A percentile compares a stretch with the other conserved stretches of the same genome.
phyloP scores from a whole-genome alignment of 2,113 vertebrate genomes.

The Lepus americanus region DNA sequence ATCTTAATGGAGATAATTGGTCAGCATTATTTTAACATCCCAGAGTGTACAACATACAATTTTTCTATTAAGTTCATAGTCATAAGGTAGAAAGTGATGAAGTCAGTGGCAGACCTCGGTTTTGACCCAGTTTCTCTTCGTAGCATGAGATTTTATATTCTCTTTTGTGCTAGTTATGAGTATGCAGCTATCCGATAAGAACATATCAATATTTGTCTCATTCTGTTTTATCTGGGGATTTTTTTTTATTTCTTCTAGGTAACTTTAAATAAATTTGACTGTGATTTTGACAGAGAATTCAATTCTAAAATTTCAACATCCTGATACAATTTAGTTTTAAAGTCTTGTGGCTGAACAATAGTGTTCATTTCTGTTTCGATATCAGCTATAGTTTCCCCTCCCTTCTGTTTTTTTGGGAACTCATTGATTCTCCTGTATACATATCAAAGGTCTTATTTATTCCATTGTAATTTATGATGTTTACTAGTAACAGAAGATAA shows the following conservation, averaged over 20 bases:
- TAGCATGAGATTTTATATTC: conserved; percentile 37
- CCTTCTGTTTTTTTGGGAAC: conserved; percentile 36
- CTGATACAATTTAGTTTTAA: background rate
- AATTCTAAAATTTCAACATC: conserved; percentile 57
- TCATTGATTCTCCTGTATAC: background rate
- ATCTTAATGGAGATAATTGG: background rate
- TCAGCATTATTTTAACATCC: background rate
- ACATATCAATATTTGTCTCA: conserved; percentile 12
- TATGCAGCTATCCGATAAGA: conserved; percentile 40
- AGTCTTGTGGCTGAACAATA: conserved; percentile 18
- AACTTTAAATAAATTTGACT: conserved; percentile 66
- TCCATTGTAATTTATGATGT: conserved; percentile 10
- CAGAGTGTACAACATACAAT: background rate
- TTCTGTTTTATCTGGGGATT: conserved; percentile 54
- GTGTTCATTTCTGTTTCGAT: background rate
- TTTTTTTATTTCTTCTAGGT: conserved; percentile 80
- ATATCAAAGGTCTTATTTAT: background rate
- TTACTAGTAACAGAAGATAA: background rate
- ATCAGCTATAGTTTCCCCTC: background rate
- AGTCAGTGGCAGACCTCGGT: background rate
- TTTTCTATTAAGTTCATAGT: conserved; percentile 7
- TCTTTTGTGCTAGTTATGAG: conserved; percentile 30
- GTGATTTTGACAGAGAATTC: conserved; percentile 28
- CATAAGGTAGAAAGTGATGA: background rate
- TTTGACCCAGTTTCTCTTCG: conserved; percentile 46